Conservation (phyloP, 1,140 invertebrate species). For the Andricus grossulariae region DNA sequence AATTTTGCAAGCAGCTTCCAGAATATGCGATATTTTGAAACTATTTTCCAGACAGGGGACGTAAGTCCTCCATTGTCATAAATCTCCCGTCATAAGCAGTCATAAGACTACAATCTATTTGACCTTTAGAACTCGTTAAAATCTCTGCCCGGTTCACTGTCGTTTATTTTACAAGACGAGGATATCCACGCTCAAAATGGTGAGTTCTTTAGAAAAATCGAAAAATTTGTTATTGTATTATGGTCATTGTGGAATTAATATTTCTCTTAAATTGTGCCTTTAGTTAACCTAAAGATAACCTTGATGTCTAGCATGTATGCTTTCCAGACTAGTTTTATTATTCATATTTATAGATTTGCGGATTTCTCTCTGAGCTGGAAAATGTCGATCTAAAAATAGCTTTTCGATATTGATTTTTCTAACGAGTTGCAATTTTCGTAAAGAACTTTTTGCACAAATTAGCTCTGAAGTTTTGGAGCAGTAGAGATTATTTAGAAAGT, state of each 20-base stretch:
- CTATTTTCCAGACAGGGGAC: neutral
- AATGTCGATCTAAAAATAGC: too few relatives aligned
- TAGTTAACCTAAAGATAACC: neutral
- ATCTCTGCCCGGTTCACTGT: neutral
- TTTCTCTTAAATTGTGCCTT: neutral
- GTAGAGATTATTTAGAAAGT: too few relatives aligned
- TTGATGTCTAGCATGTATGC: neutral
- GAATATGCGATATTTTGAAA: neutral
- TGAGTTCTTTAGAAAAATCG: neutral
- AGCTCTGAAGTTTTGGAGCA: too few relatives aligned
- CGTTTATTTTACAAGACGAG: neutral
- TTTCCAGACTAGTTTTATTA: neutral
- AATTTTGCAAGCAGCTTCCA: neutral
- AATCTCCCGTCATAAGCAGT: neutral
- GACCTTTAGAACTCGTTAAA: slow-evolving; percentile 13
- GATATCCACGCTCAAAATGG: neutral
- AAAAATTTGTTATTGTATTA: neutral
- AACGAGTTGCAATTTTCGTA: too few relatives aligned
- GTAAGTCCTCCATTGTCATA: neutral
- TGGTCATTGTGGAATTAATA: neutral
- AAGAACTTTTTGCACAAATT: too few relatives aligned
- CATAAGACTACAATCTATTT: slow-evolving; percentile 9
- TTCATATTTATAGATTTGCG: too few relatives aligned
- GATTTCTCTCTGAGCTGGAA: too few relatives aligned
- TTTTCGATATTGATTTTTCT: too few relatives aligned